These are phyloP conservation scores for Lethocerus indicus DNA, from an alignment of 1,140 invertebrate species.

Conservation along the genomic window DNA sequence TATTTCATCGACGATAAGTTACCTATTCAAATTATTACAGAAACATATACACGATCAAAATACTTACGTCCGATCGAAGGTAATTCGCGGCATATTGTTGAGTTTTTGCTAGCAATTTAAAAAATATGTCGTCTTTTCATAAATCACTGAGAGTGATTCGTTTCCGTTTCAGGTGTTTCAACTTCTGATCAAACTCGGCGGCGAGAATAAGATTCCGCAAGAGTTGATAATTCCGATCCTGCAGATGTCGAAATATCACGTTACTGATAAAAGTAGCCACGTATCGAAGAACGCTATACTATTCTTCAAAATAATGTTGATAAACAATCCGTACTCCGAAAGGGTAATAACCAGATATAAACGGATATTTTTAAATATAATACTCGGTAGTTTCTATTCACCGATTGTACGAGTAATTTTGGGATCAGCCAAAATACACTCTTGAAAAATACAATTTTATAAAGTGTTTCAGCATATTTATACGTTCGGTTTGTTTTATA, in stretches of 20 bases:
- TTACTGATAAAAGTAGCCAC: slow-evolving; percentile 19
- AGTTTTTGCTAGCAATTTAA: too few species aligned
- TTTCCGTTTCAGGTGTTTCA: slow-evolving; percentile 16
- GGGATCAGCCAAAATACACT: too few species aligned
- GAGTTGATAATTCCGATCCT: slow-evolving; percentile 8
- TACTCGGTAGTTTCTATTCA: too few species aligned
- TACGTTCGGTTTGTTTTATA: too few species aligned
- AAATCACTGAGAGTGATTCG: too few species aligned
- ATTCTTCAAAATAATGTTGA: slow-evolving; percentile 16
- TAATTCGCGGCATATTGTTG: slow-evolving; percentile 19
- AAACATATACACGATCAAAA: slow-evolving; percentile 70
- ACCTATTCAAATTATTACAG: slow-evolving; percentile 51
- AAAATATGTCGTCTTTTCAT: too few species aligned
- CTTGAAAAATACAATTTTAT: too few species aligned
- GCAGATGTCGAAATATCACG: slow-evolving; percentile 13
- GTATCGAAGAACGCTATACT: slow-evolving; percentile 19
- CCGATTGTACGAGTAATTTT: too few species aligned
- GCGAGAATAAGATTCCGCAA: slow-evolving; percentile 17
- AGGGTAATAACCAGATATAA: slow-evolving; percentile 13
- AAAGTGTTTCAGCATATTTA: too few species aligned
- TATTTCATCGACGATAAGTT: slow-evolving; percentile 41
- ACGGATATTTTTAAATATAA: too few species aligned
- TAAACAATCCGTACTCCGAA: slow-evolving; percentile 18
- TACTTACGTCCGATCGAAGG: slow-evolving; percentile 66
- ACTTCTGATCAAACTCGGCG: slow-evolving; percentile 16